Evolutionary conservation across 2,797 vertebrate genomes (phyloP), one percentile per base, ranked within the genome.

Genomic region (Muscicapa comitata): DNA sequence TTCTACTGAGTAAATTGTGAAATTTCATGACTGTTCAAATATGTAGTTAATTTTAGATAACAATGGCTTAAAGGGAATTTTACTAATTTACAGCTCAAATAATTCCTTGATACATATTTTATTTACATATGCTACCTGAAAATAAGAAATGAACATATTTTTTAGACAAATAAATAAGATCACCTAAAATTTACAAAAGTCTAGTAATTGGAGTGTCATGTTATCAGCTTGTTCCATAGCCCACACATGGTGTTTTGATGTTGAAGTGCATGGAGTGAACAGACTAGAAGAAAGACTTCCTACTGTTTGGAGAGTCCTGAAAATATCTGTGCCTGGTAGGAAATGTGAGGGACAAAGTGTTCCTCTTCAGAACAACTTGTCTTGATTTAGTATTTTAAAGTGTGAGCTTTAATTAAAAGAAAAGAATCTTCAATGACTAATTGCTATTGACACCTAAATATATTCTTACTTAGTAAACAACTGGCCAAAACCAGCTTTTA

Each of bases 341-440:
- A 83, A 86, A 75, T 23, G 28, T 17, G 26, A 96, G 53, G 71
- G 63, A 76, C 77, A 76, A 93, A 96, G 26, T 86, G 63, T 40
- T 94, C 71, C 53, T 94, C 80, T 81, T 92, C 71, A 96, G 37
- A 95, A 73, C 1, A 9, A 24, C 40, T 93, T 85, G 45, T 75
- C 62, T 63, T 90, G 86, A 95, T 97, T 90, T 95, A 84, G 24
- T 67, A 23, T 88, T 86, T 92, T 88, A 79, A 93, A 92, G 67
- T 86, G 71, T 85, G 40, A 88, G 21, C 24, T 92, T 93, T 95
- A 95, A 97, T 95, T 94, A 95, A 86, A 86, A 78, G 33, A 79
- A 92, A 93, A 66, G 70, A 47, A 28, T 10, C 24, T 79, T 88
- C 51, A 86, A 10, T 81, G 86, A 90, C 58, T 88, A 94, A 93